Conservation (phyloP, 2,113 vertebrate species). For the Alces alces region DNA sequence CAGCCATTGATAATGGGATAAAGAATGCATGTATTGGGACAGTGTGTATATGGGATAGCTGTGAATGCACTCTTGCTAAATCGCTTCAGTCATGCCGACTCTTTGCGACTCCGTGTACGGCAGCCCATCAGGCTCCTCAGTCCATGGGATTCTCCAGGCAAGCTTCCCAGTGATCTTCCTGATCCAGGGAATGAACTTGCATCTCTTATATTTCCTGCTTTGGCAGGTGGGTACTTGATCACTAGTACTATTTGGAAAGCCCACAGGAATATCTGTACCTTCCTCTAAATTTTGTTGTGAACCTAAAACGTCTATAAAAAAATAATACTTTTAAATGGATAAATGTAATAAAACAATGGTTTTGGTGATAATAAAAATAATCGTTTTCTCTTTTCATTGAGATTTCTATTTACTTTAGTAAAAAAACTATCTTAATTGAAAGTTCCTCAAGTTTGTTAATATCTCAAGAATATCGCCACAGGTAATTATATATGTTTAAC, state of each 20-base stretch:
- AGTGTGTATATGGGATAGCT: not conserved
- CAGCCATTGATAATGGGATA: not conserved
- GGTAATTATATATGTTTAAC: not conserved
- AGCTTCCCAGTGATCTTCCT: not conserved
- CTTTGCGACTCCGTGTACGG: fast-evolving
- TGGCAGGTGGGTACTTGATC: not conserved
- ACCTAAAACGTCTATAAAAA: not conserved
- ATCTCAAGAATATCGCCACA: not conserved
- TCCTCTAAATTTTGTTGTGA: not conserved
- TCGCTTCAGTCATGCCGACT: not conserved
- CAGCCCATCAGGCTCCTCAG: not conserved
- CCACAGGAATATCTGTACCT: not conserved
- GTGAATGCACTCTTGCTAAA: not conserved
- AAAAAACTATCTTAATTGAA: not conserved
- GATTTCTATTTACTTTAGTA: not conserved
- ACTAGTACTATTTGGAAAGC: not conserved
- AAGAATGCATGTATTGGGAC: not conserved
- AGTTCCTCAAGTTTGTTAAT: not conserved
- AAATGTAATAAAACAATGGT: not conserved
- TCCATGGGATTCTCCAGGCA: not conserved
- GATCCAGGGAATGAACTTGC: not conserved
- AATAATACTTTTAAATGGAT: not conserved
- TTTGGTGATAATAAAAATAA: not conserved
- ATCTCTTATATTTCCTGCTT: not conserved
- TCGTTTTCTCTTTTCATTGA: not conserved